Conservation (phyloP, 2,113 vertebrate genomes). For the Eulemur rufifrons region DNA sequence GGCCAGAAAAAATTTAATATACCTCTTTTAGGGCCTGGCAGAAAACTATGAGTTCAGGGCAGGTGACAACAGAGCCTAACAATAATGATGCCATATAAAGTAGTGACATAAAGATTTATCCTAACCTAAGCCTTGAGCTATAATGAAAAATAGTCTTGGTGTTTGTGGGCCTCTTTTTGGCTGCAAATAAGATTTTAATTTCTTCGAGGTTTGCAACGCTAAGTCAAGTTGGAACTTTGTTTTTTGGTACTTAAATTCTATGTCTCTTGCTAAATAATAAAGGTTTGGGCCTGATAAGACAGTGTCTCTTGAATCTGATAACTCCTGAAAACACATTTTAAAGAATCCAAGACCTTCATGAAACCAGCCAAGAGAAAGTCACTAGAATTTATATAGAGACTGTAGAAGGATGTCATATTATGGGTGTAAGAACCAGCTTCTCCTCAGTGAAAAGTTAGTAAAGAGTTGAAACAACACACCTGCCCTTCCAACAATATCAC, state of each 20-base stretch:
- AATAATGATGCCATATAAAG: neutral
- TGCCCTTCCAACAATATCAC: neutral
- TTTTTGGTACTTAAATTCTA: neutral
- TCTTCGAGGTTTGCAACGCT: neutral
- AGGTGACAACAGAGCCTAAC: neutral
- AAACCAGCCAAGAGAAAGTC: neutral
- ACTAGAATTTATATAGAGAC: neutral
- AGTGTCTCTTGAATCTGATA: neutral
- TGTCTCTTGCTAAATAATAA: neutral
- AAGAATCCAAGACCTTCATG: neutral
- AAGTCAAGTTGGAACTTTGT: neutral
- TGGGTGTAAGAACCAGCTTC: neutral
- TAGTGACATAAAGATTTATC: neutral
- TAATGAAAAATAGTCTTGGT: neutral
- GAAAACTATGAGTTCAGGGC: conserved; percentile 4
- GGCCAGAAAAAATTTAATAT: neutral
- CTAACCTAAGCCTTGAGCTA: neutral
- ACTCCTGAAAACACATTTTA: neutral
- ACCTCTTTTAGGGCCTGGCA: neutral
- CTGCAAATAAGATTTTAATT: neutral
- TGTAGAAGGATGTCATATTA: neutral
- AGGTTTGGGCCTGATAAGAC: neutral
- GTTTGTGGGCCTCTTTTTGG: neutral
- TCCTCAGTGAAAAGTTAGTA: neutral
- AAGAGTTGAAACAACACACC: neutral